These are phyloP conservation scores for Galerucella pusilla DNA, from an alignment of 2,888 invertebrate species.

Conservation along the genomic window DNA sequence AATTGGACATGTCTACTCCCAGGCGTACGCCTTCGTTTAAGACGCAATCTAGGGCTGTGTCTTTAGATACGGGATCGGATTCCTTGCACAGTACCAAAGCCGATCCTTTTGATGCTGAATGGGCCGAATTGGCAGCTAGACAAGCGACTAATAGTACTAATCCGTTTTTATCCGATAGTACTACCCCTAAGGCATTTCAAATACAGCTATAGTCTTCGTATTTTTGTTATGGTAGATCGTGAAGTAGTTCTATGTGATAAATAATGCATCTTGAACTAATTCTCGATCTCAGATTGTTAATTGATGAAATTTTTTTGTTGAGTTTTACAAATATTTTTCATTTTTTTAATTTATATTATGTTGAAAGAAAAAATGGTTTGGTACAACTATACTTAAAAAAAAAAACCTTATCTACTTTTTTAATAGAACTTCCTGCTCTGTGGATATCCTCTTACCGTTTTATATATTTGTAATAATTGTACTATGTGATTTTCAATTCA, in stretches of 20 bases:
- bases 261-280: neutral
- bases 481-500: neutral
- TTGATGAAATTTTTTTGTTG: slow-evolving; percentile 24
- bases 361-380: neutral
- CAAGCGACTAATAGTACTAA: slow-evolving; percentile 70
- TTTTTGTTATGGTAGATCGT: slow-evolving; percentile 9
- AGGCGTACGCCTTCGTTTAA: slow-evolving; percentile 69
- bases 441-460: no score
- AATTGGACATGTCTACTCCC: slow-evolving; percentile 64
- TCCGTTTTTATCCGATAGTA: slow-evolving; percentile 69
- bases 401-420: neutral
- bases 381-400: neutral
- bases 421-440: slow-evolving; percentile 1
- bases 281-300: slow-evolving; percentile 23
- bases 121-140: slow-evolving; percentile 76
- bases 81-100: slow-evolving; percentile 56
- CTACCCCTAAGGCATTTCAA: slow-evolving; percentile 70
- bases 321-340: slow-evolving; percentile 31
- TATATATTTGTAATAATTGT: slow-evolving; percentile 14
- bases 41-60: slow-evolving; percentile 68
- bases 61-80: slow-evolving; percentile 66
- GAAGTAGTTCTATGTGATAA: neutral
- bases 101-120: slow-evolving; percentile 88
- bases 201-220: slow-evolving; percentile 67
- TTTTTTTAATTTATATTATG: slow-evolving; percentile 25